A percentile compares a stretch with the other conserved stretches of the same genome.
These are phyloP conservation scores for Trichopria drosophilae DNA, from an alignment of 2,888 invertebrate species.

Conservation along the genomic window DNA sequence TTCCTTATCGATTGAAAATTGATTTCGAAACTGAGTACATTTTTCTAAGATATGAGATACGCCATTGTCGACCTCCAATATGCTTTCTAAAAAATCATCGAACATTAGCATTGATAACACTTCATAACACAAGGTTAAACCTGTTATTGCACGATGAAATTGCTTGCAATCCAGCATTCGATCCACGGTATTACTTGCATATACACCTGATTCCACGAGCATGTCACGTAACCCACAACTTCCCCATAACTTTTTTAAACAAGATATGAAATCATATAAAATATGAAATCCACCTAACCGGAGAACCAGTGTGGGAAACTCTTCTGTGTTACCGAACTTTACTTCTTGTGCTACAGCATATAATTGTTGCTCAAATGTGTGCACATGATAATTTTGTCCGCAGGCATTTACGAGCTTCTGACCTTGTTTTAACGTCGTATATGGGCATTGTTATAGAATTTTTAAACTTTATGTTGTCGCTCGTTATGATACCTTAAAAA, in stretches of 20 bases:
- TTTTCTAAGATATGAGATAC: no score
- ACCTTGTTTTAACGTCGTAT: conserved; percentile 2
- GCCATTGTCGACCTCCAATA: no score
- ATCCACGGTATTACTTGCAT: conserved; percentile 5
- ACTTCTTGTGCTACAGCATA: conserved; percentile 1
- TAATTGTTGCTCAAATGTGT: conserved; percentile 7
- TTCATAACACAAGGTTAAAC: conserved; percentile 4
- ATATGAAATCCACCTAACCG: background rate
- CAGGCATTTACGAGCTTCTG: background rate
- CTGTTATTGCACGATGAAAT: conserved; percentile 4
- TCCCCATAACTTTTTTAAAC: background rate
- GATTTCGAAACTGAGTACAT: no score
- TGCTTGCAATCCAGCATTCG: conserved; percentile 8
- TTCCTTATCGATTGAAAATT: no score
- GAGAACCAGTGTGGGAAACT: background rate
- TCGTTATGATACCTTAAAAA: no score
- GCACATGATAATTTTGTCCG: conserved; percentile 2
- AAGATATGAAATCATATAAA: background rate
- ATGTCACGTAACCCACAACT: conserved; percentile 1
- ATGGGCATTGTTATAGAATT: no score
- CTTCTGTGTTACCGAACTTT: background rate
- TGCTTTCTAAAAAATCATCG: no score
- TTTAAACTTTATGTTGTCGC: no score
- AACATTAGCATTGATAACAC: no score
- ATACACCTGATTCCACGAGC: conserved; percentile 10